Evolutionary conservation across 2,113 vertebrate genomes (phyloP), one percentile per base, ranked within the genome.

Genomic region (Sinosuthora webbiana): DNA sequence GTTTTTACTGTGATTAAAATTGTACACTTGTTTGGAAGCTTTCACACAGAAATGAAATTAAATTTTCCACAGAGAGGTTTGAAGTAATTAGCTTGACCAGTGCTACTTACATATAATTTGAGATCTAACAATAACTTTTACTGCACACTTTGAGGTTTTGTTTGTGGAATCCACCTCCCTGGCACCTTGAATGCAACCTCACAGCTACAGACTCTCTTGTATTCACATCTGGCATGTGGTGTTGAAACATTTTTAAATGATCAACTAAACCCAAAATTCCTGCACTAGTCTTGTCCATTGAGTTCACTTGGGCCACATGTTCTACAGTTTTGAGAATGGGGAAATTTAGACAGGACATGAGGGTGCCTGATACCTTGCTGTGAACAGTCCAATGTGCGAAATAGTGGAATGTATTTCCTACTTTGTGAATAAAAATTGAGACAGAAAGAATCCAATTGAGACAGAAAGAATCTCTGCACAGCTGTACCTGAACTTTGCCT

Each of bases 371-470:
- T 31, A 52, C 24, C 45, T 60, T 69, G 20, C 33, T 4, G 4
- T 39, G 33, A 55, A 31, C 11, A 35, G 23, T 33, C 7, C 45
- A 49, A 50, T 5, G 8, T 44, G 16, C 0, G 0, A 74, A 79
- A 91, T 74, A 57, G 17, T 33, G 22, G 44, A 73, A 33, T 6
- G 13, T 50, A 55, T 52, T 76, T 82, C 21, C 13, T 74, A 15
- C 13, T 60, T 15, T 44, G 49, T 10, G 57, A 81, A 76, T 31
- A 11, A n/a, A 62, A 76, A 79, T 1, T 52, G 62, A 69, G 57
- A 57, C 31, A 63, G 86, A 56, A 64, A 17, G 59, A 73, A 73
- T 56, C 22, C 41, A 76, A 75, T 1, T 52, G 62, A 68, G 57
- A 57, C 31, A 63, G 89, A 56, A 64, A 13, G 63, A 69, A 69